These are phyloP conservation scores for Dendrocincla tyrannina DNA, from an alignment of 2,797 vertebrate genomes.

Conservation along the genomic window DNA sequence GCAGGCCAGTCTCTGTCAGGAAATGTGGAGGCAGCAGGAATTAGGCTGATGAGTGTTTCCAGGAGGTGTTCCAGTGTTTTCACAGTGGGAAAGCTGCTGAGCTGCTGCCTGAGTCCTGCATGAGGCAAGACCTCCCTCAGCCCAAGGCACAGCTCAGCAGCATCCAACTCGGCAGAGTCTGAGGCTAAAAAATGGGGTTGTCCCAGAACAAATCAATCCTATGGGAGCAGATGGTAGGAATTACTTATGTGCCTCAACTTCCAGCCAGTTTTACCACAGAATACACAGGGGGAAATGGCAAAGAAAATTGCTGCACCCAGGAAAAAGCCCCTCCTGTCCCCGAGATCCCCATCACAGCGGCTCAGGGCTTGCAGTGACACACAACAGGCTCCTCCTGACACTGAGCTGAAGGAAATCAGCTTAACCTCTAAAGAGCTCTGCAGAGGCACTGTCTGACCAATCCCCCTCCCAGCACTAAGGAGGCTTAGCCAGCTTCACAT, in stretches of 20 bases:
- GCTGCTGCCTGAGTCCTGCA: not conserved
- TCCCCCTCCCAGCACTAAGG: not conserved
- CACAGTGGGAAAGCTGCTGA: not conserved
- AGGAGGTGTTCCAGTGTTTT: not conserved
- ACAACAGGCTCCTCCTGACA: not conserved
- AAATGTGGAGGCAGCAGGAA: not conserved
- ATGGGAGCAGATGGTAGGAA: not conserved
- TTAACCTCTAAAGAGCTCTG: conserved; percentile 39
- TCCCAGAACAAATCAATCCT: not conserved
- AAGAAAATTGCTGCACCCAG: not conserved
- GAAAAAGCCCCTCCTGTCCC: not conserved
- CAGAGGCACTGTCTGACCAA: not conserved
- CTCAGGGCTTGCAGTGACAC: not conserved
- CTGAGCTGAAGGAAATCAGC: conserved; percentile 22
- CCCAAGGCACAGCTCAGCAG: not conserved
- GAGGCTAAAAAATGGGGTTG: not conserved
- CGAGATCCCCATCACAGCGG: not conserved
- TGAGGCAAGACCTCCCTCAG: not conserved
- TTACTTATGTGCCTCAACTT: not conserved
- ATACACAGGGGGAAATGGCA: not conserved
- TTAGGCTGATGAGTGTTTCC: not conserved
- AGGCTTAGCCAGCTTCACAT: conserved; percentile 22
- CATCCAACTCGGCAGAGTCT: not conserved
- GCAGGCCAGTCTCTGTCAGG: not conserved
- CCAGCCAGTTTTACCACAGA: not conserved